Base-by-base conservation (phyloP, 1,140 invertebrate species). In the Lutraria rhynchaena region DNA sequence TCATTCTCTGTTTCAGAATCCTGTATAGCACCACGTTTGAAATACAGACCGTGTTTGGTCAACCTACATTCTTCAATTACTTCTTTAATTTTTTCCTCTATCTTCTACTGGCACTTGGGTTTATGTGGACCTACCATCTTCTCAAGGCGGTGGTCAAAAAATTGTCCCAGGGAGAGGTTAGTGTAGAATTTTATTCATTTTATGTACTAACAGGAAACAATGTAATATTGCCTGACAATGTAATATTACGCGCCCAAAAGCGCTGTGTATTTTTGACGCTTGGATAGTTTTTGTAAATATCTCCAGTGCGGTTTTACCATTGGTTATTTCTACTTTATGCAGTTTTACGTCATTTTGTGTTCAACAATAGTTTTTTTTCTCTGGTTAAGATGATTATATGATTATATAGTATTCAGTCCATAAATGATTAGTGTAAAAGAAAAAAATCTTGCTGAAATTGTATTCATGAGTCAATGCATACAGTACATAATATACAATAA, bases 61-160 rank as follows among this genome's bases (percentile, higher is more conserved):
- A 74, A 27, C 41, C 71, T 9, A 57, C 37, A 17, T 74, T 74
- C 33, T 55, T 55, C 27, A 46, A 74, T 44, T 46, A 31, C 35
- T 74, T 74, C 57, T 60, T 74, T 27, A 74, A 74, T 55, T 51
- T 60, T 24, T 65, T 81, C 44, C 46, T 81, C 7, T 81, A 63
- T 31, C 35, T 81, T 9, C 58, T 81, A 22, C 69, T 61, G 35
- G 58, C 67, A 4, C 78, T 81, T 27, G 65, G 67, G 5, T 60
- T 81, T 51, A 70, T 81, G 44, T 81, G 78, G 78, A 63, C 78
- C 5, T 81, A 81, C 58, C 57, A 49, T 49, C 70, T 81, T 37
- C 37, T 44, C 33, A 81, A 63, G 41, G 57, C 67, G 15, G 67
- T 70, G 22, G 37, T 81, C 46, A 70, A 73, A 24, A 81, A 81